phyloP scores from a whole-genome alignment of 2,888 invertebrate species.

The Ypsolopha scabrella region DNA sequence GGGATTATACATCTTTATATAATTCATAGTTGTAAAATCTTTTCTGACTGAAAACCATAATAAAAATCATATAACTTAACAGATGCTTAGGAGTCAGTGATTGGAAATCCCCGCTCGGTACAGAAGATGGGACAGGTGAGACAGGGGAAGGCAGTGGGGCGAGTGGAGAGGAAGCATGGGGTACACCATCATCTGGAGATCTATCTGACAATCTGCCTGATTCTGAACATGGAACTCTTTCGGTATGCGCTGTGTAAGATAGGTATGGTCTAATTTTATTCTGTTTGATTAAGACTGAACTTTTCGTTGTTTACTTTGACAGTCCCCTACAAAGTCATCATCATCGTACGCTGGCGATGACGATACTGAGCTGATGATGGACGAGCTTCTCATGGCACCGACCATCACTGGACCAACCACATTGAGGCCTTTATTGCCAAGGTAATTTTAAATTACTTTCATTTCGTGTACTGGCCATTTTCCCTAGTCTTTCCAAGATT shows the following conservation, averaged over 20 bases:
- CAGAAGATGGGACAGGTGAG: conserved; percentile 74
- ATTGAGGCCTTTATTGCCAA: conserved; percentile 76
- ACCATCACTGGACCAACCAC: conserved; percentile 80
- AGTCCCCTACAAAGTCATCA: conserved; percentile 75
- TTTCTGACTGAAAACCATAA: neutral
- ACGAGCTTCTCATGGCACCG: conserved; percentile 81
- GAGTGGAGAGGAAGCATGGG: conserved; percentile 91
- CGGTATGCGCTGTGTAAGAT: conserved; percentile 48
- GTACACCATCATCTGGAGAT: conserved; percentile 88
- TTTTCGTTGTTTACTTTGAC: conserved; percentile 13
- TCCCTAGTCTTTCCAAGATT: no score
- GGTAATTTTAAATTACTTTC: conserved; percentile 38
- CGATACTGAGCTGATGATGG: conserved; percentile 86
- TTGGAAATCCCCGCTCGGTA: conserved; percentile 63
- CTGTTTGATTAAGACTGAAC: neutral
- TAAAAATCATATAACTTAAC: neutral
- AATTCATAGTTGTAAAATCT: no score
- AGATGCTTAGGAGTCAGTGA: conserved; percentile 69
- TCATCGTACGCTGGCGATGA: conserved; percentile 79
- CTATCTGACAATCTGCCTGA: conserved; percentile 81
- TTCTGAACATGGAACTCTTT: conserved; percentile 75
- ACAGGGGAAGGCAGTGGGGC: conserved; percentile 85
- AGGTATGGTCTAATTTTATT: neutral
- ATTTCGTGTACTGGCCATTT: no score
- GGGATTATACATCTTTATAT: no score